Evolutionary conservation across 2,888 invertebrate genomes (phyloP).

Genomic region (Notocelia uddmanniana): DNA sequence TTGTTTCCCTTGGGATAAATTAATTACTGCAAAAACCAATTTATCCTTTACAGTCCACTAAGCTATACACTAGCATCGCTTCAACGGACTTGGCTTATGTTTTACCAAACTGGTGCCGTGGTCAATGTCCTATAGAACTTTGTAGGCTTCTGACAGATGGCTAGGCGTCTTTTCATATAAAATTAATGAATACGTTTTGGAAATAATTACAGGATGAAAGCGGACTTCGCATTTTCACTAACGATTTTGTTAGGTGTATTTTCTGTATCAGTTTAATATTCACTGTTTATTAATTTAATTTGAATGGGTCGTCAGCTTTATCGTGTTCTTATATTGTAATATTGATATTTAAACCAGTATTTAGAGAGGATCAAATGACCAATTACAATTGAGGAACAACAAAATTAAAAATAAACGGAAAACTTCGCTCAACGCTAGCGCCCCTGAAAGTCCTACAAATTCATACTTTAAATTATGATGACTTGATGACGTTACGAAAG

Average conservation of each 20-base stretch:
- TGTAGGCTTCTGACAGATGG: conserved; percentile 6
- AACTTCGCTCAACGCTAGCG: no score
- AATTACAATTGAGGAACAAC: no score
- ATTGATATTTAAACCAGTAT: no score
- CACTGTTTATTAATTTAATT: background rate
- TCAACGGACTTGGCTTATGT: conserved; percentile 17
- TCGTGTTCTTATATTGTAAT: no score
- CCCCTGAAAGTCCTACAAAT: no score
- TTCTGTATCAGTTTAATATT: background rate
- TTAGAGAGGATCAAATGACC: no score
- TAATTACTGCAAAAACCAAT: conserved; percentile 32
- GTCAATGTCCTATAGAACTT: background rate
- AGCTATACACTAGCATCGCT: background rate
- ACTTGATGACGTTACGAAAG: no score
- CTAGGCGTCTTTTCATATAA: conserved; percentile 14
- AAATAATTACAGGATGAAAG: conserved; percentile 23
- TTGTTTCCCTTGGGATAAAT: conserved; percentile 16
- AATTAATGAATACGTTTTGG: conserved; percentile 31
- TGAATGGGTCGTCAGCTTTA: background rate
- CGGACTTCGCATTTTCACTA: conserved; percentile 1
- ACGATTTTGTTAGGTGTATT: background rate
- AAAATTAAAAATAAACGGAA: no score
- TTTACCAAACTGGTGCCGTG: conserved; percentile 13
- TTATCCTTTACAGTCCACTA: conserved; percentile 13
- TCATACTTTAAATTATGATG: no score